Percentiles rank a stretch among this genome's conserved stretches.
These are phyloP conservation scores for Cybosia mesomella DNA, from an alignment of 2,888 invertebrate genomes.

Conservation along the genomic window DNA sequence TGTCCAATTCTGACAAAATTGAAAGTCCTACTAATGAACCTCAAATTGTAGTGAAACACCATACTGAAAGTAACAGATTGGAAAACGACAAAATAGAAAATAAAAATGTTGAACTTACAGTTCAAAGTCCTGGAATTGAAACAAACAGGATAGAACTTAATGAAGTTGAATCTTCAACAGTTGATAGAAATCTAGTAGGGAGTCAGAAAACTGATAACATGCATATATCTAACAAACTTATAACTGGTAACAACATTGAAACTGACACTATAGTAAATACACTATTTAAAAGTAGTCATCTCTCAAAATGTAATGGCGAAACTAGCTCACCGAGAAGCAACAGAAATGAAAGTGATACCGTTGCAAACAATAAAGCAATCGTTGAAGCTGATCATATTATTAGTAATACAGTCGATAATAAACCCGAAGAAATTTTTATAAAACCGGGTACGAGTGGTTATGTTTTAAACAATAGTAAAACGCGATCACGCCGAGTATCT, in stretches of 20 bases:
- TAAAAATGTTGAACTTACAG: background rate
- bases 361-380: background rate
- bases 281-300: background rate
- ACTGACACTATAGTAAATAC: background rate
- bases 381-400: constrained; percentile 2
- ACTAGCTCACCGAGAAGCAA: background rate
- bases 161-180: background rate
- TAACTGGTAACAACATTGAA: background rate
- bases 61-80: background rate
- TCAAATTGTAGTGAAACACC: background rate
- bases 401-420: constrained; percentile 2
- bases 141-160: background rate
- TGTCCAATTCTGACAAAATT: constrained; percentile 21
- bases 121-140: background rate
- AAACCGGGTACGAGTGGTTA: constrained; percentile 19
- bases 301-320: background rate
- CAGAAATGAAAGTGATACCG: background rate
- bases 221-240: background rate
- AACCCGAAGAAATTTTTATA: constrained; percentile 3
- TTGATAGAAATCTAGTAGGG: background rate
- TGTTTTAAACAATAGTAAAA: constrained; percentile 1
- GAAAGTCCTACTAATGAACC: background rate
- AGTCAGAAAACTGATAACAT: background rate
- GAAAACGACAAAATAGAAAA: background rate
- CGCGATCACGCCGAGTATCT: constrained; percentile 1